phyloP scores from a whole-genome alignment of 2,888 invertebrate species.

The Limulus polyphemus region DNA sequence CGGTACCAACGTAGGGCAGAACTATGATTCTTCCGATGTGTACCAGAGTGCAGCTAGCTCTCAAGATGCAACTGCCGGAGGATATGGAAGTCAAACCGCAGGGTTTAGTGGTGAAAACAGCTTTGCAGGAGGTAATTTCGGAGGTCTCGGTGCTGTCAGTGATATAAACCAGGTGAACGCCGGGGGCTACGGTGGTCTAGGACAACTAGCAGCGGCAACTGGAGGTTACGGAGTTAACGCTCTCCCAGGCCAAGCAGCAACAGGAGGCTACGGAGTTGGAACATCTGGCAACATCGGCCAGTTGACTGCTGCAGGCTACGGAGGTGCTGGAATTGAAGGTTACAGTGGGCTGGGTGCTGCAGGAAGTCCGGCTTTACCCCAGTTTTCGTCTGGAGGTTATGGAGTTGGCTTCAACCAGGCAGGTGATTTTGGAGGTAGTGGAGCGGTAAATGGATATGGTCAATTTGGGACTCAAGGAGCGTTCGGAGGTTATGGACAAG shows the following conservation, averaged over 20 bases:
- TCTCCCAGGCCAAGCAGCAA: background rate
- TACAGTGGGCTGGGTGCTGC: background rate
- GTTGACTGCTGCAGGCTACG: background rate
- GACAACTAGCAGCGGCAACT: background rate
- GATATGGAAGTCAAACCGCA: conserved; percentile 1
- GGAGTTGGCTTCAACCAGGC: background rate
- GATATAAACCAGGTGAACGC: background rate
- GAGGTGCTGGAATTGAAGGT: background rate
- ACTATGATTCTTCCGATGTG: background rate
- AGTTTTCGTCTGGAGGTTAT: background rate
- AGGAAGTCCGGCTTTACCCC: background rate
- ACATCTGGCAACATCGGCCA: background rate
- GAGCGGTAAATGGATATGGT: too few relatives aligned
- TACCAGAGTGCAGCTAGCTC: background rate
- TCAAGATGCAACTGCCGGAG: background rate
- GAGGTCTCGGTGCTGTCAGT: conserved; percentile 5
- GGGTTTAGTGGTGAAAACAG: conserved; percentile 2
- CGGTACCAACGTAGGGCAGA: background rate
- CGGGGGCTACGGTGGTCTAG: background rate
- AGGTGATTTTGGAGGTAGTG: too few relatives aligned
- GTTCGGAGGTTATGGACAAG: background rate
- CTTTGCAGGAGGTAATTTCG: conserved; percentile 6
- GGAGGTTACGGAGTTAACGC: background rate
- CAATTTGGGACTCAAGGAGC: background rate
- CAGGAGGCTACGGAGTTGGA: background rate